These are phyloP conservation scores for Arctopsyche grandis DNA, from an alignment of 1,140 invertebrate species.

Conservation along the genomic window DNA sequence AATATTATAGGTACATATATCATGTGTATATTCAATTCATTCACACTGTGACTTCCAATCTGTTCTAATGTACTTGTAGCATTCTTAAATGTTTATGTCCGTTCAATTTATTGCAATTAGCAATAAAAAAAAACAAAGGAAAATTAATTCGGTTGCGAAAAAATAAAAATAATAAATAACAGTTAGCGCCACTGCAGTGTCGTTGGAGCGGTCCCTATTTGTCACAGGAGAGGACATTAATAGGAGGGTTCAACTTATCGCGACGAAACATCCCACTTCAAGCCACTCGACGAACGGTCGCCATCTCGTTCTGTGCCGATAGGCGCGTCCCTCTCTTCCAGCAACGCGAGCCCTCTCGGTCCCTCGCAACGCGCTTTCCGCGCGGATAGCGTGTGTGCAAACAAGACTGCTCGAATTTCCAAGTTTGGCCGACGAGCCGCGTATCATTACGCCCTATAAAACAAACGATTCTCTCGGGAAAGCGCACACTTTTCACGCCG, in stretches of 20 bases:
- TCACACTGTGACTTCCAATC: no score
- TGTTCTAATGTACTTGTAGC: no score
- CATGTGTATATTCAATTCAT: no score
- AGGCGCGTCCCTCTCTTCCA: not conserved
- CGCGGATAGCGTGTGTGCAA: not conserved
- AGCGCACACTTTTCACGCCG: no score
- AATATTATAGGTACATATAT: no score
- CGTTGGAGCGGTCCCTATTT: slow-evolving; percentile 37
- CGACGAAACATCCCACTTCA: slow-evolving; percentile 32
- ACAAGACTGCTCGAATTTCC: slow-evolving; percentile 5
- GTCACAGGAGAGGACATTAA: slow-evolving; percentile 45
- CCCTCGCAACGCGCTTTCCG: not conserved
- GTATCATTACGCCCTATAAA: slow-evolving; percentile 32
- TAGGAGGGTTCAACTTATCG: slow-evolving; percentile 45
- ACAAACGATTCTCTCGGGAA: not conserved
- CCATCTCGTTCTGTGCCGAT: slow-evolving; percentile 23
- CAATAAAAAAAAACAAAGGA: no score
- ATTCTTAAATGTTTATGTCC: no score
- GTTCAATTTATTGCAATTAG: no score
- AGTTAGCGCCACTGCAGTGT: not conserved
- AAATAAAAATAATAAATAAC: not conserved
- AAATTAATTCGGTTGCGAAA: no score
- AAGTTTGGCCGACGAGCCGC: not conserved
- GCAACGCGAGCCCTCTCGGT: not conserved
- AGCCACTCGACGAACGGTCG: not conserved